These are phyloP conservation scores for Muscicapa striata DNA, from an alignment of 2,797 vertebrate species.

Conservation along the genomic window DNA sequence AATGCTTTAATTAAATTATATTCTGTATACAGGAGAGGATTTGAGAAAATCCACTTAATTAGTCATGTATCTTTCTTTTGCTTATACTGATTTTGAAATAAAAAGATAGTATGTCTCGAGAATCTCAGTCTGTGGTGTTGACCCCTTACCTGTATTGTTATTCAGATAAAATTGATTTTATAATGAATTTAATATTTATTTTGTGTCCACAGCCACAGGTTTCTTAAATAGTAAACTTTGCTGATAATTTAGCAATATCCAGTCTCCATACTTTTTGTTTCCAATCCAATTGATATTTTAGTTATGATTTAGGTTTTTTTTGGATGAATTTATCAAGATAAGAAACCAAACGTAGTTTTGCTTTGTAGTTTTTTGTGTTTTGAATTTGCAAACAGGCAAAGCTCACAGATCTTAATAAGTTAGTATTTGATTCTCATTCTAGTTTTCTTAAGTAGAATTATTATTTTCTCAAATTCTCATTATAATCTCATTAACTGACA, in stretches of 20 bases:
- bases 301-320: background rate
- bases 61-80: background rate
- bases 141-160: background rate
- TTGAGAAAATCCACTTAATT: background rate
- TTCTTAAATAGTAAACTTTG: background rate
- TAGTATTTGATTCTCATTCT: background rate
- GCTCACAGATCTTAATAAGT: background rate
- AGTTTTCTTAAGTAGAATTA: background rate
- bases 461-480: conserved; percentile 3
- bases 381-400: background rate
- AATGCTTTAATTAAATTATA: background rate
- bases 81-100: background rate
- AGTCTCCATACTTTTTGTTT: background rate
- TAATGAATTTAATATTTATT: background rate
- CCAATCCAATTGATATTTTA: background rate
- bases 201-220: background rate
- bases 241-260: background rate
- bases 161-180: background rate
- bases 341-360: background rate
- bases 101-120: background rate
- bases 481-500: background rate
- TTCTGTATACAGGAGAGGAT: background rate
- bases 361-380: background rate
- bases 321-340: background rate
- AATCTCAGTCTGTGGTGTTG: background rate